Evolutionary conservation across 2,888 invertebrate genomes (phyloP), one percentile per base, ranked within the genome.

Genomic region (Nemoura dubitans): DNA sequence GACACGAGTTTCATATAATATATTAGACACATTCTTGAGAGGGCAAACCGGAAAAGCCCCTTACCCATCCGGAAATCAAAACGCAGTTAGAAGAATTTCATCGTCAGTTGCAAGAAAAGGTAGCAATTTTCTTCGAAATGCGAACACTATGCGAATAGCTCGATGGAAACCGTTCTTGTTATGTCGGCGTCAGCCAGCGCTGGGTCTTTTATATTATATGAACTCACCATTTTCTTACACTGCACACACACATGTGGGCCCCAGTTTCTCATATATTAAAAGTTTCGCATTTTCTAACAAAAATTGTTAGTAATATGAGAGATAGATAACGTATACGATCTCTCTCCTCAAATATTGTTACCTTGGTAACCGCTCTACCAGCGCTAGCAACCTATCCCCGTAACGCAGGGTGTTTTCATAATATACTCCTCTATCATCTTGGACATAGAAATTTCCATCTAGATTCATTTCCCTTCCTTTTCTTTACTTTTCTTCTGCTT

Each of bases 401-500:
- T 78, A 21, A 78, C 78, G 78, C n/a, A n/a, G 26, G 27, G 78
- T 78, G 28, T 78, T 78, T 78, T 78, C 26, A 78, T 78, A 26
- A 26, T 28, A 78, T 27, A 78, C 78, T 78, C 78, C 28, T 78
- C 78, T 78, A 27, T 78, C 59, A 59, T 59, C 28, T 78, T 78
- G 83, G 83, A 42, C 76, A 84, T 59, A 76, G 76, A 59, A 84
- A 59, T 84, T 59, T 84, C 84, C 76, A 76, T 84, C 84, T 84
- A 36, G 42, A 42, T 82, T 82, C 36, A 26, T 82, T 82, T 84
- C 84, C 28, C 59, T 25, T 84, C 84, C 28, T 84, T 43, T 42
- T 83, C 43, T 85, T 85, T 82, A 80, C 78, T 76, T 84, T 85
- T 85, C 85, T 78, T 87, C 82, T 83, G 42, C 42, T 83, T 84